phyloP scores from a whole-genome alignment of 2,797 vertebrate species.

The Epinephelus awoara region DNA sequence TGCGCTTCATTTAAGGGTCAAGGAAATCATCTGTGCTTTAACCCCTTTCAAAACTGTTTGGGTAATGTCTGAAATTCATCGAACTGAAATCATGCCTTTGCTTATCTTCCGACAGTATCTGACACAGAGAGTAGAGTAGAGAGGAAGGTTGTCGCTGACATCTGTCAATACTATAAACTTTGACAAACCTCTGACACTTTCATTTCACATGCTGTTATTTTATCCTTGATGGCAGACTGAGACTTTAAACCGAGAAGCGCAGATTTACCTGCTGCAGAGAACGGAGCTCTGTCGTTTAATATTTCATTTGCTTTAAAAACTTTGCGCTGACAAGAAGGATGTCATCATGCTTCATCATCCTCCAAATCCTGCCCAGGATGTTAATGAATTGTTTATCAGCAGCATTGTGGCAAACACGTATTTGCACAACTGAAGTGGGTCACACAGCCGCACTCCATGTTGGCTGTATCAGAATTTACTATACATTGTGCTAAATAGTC shows the following conservation, averaged over 20 bases:
- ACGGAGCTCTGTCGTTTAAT: slow-evolving; percentile 31
- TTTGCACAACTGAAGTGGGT: slow-evolving; percentile 63
- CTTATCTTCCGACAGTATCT: not conserved
- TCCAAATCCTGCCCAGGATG: slow-evolving; percentile 37
- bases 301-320: slow-evolving; percentile 50
- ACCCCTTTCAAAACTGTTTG: not conserved
- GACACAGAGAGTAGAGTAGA: not conserved
- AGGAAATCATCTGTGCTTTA: not conserved
- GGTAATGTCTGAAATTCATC: not conserved
- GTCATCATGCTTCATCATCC: slow-evolving; percentile 44
- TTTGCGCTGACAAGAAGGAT: slow-evolving; percentile 39
- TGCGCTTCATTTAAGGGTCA: not conserved
- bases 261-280: slow-evolving; percentile 9
- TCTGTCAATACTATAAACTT: not conserved
- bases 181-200: not conserved
- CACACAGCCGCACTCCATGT: slow-evolving; percentile 22
- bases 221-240: not conserved
- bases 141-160: not conserved
- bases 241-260: not conserved
- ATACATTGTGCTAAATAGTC: not conserved
- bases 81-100: not conserved
- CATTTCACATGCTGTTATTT: not conserved
- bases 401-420: slow-evolving; percentile 11
- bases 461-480: slow-evolving; percentile 26
- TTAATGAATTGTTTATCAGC: slow-evolving; percentile 68